Percentiles rank a stretch among this genome's conserved stretches.
These are phyloP conservation scores for Percopsis transmontana DNA, from an alignment of 2,113 vertebrate species.

Conservation along the genomic window DNA sequence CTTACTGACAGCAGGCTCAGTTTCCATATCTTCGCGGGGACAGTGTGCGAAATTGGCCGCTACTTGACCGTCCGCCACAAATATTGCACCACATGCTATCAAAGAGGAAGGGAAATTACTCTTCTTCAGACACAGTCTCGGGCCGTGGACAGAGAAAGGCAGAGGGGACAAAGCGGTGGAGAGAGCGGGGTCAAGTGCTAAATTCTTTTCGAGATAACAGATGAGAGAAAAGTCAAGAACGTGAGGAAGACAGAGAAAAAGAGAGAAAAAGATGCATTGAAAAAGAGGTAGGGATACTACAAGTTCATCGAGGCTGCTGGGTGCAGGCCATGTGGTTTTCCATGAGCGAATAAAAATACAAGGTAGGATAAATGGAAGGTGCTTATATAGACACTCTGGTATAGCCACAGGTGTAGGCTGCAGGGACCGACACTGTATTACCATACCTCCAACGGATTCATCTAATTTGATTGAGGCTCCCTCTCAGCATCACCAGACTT, in stretches of 20 bases:
- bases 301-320: background rate
- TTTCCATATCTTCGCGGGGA: constrained; percentile 16
- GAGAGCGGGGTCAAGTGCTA: constrained; percentile 1
- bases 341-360: constrained; percentile 48
- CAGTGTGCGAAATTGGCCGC: constrained; percentile 29
- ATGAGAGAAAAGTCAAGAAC: constrained; percentile 1
- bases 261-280: background rate
- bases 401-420: too few species aligned
- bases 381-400: constrained; percentile 9
- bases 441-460: too few species aligned
- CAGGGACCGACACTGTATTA: too few species aligned
- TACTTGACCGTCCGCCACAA: constrained; percentile 39
- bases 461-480: too few species aligned
- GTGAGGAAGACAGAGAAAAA: background rate
- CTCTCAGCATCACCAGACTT: too few species aligned
- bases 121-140: constrained; percentile 17
- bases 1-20: constrained; percentile 30
- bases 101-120: constrained; percentile 43
- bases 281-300: background rate
- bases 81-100: constrained; percentile 50
- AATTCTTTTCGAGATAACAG: background rate
- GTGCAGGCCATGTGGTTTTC: constrained; percentile 17
- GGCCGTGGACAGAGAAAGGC: constrained; percentile 48
- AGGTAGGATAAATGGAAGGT: constrained; percentile 34
- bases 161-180: constrained; percentile 15